Conservation (phyloP, 2,797 vertebrate genomes). For the Oceanodroma leucorhoa region DNA sequence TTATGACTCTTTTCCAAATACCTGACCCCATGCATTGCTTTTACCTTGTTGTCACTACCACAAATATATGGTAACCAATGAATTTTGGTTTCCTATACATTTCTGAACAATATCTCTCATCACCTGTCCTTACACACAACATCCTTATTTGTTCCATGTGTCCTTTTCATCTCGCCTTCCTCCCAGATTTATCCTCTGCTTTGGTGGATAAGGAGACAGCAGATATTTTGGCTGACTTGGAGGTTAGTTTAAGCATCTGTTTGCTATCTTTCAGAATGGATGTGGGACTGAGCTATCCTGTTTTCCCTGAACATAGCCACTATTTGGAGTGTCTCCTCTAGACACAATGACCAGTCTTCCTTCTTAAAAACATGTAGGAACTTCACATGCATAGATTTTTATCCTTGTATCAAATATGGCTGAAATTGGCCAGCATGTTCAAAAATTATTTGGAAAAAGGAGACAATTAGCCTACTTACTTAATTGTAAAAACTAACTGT, state of each 20-base stretch:
- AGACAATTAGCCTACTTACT: not conserved
- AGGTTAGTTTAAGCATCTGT: not conserved
- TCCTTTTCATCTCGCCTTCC: not conserved
- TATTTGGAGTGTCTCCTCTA: not conserved
- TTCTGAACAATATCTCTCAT: not conserved
- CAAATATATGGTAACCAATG: rapidly evolving
- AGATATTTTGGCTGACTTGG: not conserved
- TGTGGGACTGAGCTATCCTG: not conserved
- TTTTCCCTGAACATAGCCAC: not conserved
- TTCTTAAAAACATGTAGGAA: not conserved
- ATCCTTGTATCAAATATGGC: not conserved
- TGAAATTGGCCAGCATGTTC: not conserved
- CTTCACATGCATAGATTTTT: not conserved
- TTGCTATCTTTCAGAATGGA: not conserved
- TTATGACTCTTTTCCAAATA: not conserved
- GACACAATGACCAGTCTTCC: not conserved
- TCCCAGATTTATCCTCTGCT: not conserved
- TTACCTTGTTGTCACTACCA: not conserved
- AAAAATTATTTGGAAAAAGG: not conserved
- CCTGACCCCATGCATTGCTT: not conserved
- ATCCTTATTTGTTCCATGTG: not conserved
- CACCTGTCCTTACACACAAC: not conserved
- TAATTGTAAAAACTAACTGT: not conserved
- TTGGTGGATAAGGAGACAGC: not conserved
- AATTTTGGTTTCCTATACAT: not conserved